Conservation (phyloP, 2,888 invertebrate species). For the Chrysotoxum bicinctum region DNA sequence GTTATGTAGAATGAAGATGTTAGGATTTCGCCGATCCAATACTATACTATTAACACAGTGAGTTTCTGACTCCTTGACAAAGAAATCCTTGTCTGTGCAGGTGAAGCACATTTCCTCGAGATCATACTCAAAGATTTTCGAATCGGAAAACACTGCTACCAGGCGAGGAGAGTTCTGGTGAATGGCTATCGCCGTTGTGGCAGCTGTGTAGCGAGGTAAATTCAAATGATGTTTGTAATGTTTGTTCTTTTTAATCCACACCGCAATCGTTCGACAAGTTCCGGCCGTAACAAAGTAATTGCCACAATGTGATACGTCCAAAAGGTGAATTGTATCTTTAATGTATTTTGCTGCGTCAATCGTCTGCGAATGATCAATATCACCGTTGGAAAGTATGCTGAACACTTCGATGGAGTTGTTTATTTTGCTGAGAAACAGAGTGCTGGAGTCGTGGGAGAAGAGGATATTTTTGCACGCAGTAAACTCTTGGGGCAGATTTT, state of each 20-base stretch:
- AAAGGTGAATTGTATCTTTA: slow-evolving; percentile 83
- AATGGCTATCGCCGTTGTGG: slow-evolving; percentile 88
- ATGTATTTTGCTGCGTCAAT: slow-evolving; percentile 81
- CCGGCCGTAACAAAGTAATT: slow-evolving; percentile 87
- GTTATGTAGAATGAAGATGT: slow-evolving; percentile 88
- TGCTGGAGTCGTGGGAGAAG: slow-evolving; percentile 81
- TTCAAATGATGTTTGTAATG: slow-evolving; percentile 83
- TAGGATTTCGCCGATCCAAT: slow-evolving; percentile 85
- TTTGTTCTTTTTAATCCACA: slow-evolving; percentile 84
- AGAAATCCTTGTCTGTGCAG: slow-evolving; percentile 81
- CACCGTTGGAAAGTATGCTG: slow-evolving; percentile 77
- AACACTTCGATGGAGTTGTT: slow-evolving; percentile 81
- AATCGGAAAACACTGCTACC: slow-evolving; percentile 90
- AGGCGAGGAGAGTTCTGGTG: slow-evolving; percentile 84
- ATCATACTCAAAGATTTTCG: slow-evolving; percentile 90
- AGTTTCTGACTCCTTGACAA: slow-evolving; percentile 82
- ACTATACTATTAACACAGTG: slow-evolving; percentile 84
- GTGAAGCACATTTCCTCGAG: slow-evolving; percentile 85
- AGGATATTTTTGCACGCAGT: slow-evolving; percentile 78
- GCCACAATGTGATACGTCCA: slow-evolving; percentile 83
- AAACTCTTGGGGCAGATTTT: slow-evolving; percentile 79
- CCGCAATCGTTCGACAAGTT: slow-evolving; percentile 85
- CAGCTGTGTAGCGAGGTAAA: slow-evolving; percentile 87
- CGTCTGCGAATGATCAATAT: slow-evolving; percentile 78
- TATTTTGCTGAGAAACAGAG: slow-evolving; percentile 81